phyloP scores from a whole-genome alignment of 2,113 vertebrate genomes.

The Poeciliopsis turrubarensis region DNA sequence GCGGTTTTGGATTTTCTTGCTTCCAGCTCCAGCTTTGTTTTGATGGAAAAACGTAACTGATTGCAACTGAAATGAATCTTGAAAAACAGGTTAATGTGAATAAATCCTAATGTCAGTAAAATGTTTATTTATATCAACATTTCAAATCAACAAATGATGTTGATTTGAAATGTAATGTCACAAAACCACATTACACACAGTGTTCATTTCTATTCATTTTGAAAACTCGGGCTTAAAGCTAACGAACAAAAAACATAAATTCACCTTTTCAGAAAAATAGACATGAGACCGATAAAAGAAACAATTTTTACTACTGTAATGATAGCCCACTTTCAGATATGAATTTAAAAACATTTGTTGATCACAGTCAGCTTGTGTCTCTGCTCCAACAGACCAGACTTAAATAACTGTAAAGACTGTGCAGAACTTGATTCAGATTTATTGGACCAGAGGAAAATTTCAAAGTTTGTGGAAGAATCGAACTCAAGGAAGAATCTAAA shows the following conservation, averaged over 20 bases:
- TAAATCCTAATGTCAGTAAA: neutral
- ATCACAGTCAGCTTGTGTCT: too few species aligned
- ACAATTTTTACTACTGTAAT: too few species aligned
- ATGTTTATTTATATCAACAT: neutral
- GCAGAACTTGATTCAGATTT: too few species aligned
- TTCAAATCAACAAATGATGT: neutral
- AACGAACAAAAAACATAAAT: neutral
- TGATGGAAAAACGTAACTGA: neutral
- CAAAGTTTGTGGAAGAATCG: too few species aligned
- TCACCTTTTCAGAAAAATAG: neutral
- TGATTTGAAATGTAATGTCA: too few species aligned
- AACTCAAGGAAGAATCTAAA: too few species aligned
- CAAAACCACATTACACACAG: neutral
- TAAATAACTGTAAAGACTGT: too few species aligned
- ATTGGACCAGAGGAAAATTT: too few species aligned
- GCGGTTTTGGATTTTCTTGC: neutral
- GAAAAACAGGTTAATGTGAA: neutral
- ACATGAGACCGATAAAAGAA: too few species aligned
- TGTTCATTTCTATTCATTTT: neutral
- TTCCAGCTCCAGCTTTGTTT: neutral
- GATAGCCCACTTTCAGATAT: too few species aligned
- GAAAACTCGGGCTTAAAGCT: neutral
- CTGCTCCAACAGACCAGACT: too few species aligned
- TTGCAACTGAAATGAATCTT: neutral
- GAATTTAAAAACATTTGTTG: too few species aligned